Evolutionary conservation across 2,113 vertebrate species (phyloP).

Genomic region (Pseudopodoces humilis): DNA sequence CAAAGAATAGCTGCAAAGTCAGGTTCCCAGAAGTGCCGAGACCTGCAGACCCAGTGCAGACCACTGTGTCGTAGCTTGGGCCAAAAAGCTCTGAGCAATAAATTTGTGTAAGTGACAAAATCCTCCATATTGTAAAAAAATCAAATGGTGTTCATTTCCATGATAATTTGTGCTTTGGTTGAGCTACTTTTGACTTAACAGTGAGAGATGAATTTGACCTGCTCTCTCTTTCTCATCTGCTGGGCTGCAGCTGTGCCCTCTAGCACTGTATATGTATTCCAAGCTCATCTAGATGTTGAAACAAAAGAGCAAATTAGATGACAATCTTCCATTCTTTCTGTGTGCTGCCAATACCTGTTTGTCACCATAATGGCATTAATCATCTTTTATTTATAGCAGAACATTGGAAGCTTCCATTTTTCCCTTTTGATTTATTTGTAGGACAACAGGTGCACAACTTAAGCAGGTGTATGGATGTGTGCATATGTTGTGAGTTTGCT

Average conservation of each 20-base stretch:
- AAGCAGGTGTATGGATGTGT: constrained; percentile 4
- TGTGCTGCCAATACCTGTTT: constrained; percentile 45
- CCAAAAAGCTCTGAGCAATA: neutral
- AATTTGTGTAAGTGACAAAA: neutral
- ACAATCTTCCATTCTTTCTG: constrained; percentile 55
- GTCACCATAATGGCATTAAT: constrained; percentile 32
- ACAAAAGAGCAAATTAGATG: constrained; percentile 40
- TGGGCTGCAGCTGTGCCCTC: constrained; percentile 32
- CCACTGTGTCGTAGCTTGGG: neutral
- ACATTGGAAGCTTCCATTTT: constrained; percentile 2
- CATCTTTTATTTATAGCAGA: constrained; percentile 37
- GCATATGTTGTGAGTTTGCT: constrained; percentile 14
- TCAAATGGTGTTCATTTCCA: neutral
- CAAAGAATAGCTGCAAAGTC: neutral
- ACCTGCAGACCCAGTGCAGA: neutral
- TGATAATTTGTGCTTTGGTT: constrained; percentile 3
- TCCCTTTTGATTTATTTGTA: constrained; percentile 10
- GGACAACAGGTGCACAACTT: constrained; percentile 39
- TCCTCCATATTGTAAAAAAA: neutral
- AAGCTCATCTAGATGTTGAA: constrained; percentile 40
- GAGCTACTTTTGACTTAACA: constrained; percentile 45
- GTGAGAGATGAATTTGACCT: constrained; percentile 10
- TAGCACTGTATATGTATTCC: constrained; percentile 25
- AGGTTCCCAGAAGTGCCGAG: neutral
- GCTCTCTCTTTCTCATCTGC: constrained; percentile 18